These are phyloP conservation scores for Sialia sialis DNA, from an alignment of 2,113 vertebrate genomes.

Conservation along the genomic window DNA sequence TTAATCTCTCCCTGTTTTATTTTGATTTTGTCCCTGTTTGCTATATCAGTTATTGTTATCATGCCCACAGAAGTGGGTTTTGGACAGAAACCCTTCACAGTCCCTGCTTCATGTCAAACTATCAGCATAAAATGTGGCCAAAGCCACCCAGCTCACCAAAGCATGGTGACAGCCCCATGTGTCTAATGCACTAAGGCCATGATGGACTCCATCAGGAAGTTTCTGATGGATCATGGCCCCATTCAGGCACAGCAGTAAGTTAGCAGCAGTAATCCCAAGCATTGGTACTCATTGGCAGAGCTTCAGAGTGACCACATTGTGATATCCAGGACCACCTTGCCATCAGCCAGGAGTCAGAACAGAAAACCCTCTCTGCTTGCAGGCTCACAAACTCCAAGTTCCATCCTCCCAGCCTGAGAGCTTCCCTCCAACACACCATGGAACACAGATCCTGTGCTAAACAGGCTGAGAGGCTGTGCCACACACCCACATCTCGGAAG, in stretches of 20 bases:
- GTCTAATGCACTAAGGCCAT: neutral
- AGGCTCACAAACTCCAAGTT: neutral
- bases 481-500: neutral
- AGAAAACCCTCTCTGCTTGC: neutral
- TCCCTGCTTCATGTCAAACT: neutral
- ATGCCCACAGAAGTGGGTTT: neutral
- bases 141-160: neutral
- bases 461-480: neutral
- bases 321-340: neutral
- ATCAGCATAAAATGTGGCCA: neutral
- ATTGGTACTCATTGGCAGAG: neutral
- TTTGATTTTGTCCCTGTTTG: neutral
- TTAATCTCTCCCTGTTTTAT: neutral
- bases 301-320: neutral
- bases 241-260: neutral
- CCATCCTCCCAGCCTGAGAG: neutral
- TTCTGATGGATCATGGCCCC: neutral
- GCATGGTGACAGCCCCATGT: rapidly evolving
- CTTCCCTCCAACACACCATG: neutral
- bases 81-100: neutral
- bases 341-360: neutral
- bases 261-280: neutral
- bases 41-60: neutral
- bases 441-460: neutral
- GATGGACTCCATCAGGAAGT: neutral